These are phyloP conservation scores for Pollicipes pollicipes DNA, from an alignment of 1,140 invertebrate species.

Conservation along the genomic window DNA sequence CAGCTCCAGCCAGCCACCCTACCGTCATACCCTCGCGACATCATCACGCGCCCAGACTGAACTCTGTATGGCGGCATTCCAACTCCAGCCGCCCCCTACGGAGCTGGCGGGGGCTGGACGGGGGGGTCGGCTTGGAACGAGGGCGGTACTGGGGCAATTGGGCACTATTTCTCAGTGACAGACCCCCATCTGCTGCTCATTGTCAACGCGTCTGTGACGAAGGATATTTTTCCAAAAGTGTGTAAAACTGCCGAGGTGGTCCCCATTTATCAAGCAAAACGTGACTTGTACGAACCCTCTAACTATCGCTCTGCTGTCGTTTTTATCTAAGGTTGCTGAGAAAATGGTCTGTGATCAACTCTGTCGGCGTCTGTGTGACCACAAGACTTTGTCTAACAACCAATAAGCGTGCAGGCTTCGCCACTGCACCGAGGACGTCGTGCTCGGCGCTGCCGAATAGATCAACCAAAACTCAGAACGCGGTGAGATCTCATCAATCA, in stretches of 20 bases:
- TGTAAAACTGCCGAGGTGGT: background rate
- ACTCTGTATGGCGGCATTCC: too few relatives aligned
- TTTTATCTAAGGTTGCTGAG: background rate
- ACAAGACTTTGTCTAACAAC: background rate
- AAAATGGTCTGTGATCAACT: background rate
- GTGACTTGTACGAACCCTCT: background rate
- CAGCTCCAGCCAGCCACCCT: background rate
- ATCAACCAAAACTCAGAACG: background rate
- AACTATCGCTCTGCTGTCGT: background rate
- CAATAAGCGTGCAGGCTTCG: background rate
- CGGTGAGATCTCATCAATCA: background rate
- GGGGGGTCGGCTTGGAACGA: background rate
- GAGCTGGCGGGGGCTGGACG: background rate
- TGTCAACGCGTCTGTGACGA: background rate
- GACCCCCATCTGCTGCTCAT: background rate
- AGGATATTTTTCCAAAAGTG: background rate
- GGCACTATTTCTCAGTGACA: background rate
- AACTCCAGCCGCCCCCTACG: too few relatives aligned
- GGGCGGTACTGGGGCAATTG: background rate
- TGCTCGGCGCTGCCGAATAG: background rate
- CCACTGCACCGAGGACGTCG: background rate
- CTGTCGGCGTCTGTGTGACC: background rate
- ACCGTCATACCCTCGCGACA: too few relatives aligned
- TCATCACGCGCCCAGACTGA: too few relatives aligned
- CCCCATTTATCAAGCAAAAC: background rate